phyloP scores from a whole-genome alignment of 2,888 invertebrate species.

The Teleogryllus oceanicus region DNA sequence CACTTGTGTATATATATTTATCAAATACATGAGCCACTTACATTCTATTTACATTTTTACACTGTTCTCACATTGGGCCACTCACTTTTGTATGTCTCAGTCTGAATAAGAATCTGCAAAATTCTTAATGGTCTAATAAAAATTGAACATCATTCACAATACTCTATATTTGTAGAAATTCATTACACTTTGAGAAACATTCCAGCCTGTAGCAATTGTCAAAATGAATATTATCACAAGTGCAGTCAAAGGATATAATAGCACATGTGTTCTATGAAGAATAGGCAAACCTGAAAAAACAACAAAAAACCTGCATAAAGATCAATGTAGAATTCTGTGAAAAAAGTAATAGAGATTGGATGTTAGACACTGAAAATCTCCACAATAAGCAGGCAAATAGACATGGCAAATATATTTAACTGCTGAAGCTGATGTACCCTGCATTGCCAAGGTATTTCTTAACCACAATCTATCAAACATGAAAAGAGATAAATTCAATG shows the following conservation, averaged over 20 bases:
- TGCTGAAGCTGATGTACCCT: too few relatives aligned
- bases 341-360: neutral
- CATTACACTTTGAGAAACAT: conserved; percentile 77
- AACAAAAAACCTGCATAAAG: neutral
- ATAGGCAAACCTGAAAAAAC: conserved; percentile 74
- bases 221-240: conserved; percentile 73
- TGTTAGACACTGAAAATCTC: neutral
- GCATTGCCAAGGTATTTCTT: too few relatives aligned
- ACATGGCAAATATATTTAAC: too few relatives aligned
- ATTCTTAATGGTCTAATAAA: too few relatives aligned
- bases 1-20: neutral
- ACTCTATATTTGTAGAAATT: conserved; percentile 80
- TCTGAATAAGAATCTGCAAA: too few relatives aligned
- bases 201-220: conserved; percentile 74
- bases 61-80: neutral
- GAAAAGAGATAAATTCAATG: too few relatives aligned
- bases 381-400: neutral
- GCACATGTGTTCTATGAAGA: conserved; percentile 76
- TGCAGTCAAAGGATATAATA: conserved; percentile 79
- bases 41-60: neutral
- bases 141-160: conserved; percentile 47
- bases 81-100: too few relatives aligned
- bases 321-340: neutral
- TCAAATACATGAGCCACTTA: neutral
- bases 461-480: too few relatives aligned